Evolutionary conservation across 2,888 invertebrate genomes (phyloP).

Genomic region (Serrognathus titanus): DNA sequence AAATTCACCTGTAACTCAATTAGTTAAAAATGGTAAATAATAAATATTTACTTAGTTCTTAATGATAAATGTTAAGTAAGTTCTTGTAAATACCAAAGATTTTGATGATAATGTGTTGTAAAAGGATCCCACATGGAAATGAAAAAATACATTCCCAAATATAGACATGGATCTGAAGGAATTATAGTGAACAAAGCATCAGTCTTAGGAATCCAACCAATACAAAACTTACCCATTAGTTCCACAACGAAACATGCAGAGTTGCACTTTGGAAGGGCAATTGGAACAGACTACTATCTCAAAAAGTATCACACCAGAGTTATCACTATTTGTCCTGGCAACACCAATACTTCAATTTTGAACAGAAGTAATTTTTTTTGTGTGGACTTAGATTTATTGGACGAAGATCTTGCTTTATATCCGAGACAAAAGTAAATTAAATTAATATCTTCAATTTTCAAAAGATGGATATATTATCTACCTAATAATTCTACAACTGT

Average conservation of each 20-base stretch:
- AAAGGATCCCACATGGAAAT: constrained; percentile 26
- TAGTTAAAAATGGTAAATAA: too few species aligned
- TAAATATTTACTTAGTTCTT: too few species aligned
- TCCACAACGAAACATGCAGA: constrained; percentile 28
- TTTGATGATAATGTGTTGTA: constrained; percentile 6
- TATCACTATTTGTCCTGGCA: constrained; percentile 28
- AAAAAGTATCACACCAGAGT: constrained; percentile 22
- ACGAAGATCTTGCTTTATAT: not conserved
- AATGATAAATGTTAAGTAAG: too few species aligned
- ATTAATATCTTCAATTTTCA: too few species aligned
- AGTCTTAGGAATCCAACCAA: constrained; percentile 20
- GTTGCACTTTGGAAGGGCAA: constrained; percentile 22
- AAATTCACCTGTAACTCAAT: too few species aligned
- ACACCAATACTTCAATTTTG: constrained; percentile 11
- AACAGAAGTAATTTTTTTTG: not conserved
- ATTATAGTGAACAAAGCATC: constrained; percentile 30
- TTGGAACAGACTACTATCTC: constrained; percentile 16
- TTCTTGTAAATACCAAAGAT: too few species aligned
- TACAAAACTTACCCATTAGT: constrained; percentile 20
- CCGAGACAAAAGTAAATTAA: not conserved
- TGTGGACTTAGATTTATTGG: not conserved
- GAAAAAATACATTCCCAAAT: constrained; percentile 28
- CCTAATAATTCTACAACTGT: too few species aligned
- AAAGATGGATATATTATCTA: too few species aligned
- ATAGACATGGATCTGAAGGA: constrained; percentile 26